phyloP scores from a whole-genome alignment of 1,140 invertebrate species.

The Spodoptera frugiperda region DNA sequence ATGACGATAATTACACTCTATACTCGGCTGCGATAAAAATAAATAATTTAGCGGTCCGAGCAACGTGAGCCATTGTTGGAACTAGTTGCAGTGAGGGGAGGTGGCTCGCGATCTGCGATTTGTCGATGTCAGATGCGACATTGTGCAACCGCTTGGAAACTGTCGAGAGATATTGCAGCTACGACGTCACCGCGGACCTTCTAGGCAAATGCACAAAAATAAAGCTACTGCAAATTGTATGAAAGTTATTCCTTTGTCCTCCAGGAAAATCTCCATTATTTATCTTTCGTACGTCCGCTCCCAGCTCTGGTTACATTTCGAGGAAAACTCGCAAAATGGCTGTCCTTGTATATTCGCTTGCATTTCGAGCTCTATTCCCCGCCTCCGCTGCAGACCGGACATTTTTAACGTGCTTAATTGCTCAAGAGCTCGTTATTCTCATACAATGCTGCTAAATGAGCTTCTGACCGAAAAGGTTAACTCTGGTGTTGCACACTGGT shows the following conservation, averaged over 20 bases:
- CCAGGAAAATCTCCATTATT: constrained; percentile 1
- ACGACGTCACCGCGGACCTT: neutral
- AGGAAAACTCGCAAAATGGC: constrained; percentile 7
- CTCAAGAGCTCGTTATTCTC: constrained; percentile 30
- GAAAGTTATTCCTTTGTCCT: neutral
- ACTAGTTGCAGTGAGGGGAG: neutral
- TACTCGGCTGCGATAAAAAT: constrained; percentile 17
- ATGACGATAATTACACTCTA: constrained; percentile 38
- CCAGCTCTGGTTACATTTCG: neutral
- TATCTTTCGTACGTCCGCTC: neutral
- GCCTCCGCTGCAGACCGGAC: neutral
- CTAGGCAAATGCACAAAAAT: neutral
- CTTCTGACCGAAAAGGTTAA: constrained; percentile 28
- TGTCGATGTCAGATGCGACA: constrained; percentile 9
- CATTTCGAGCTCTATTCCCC: neutral
- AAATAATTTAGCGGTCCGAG: constrained; percentile 23
- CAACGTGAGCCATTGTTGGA: neutral
- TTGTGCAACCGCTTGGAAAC: constrained; percentile 18
- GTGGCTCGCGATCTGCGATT: constrained; percentile 1
- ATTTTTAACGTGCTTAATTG: constrained; percentile 23
- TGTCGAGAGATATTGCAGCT: neutral
- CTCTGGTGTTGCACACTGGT: constrained; percentile 17
- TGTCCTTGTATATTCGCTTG: neutral
- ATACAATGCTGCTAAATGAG: constrained; percentile 24
- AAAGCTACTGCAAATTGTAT: neutral